Base-by-base conservation (phyloP, 2,797 vertebrate species). In the Sparidentex hasta region DNA sequence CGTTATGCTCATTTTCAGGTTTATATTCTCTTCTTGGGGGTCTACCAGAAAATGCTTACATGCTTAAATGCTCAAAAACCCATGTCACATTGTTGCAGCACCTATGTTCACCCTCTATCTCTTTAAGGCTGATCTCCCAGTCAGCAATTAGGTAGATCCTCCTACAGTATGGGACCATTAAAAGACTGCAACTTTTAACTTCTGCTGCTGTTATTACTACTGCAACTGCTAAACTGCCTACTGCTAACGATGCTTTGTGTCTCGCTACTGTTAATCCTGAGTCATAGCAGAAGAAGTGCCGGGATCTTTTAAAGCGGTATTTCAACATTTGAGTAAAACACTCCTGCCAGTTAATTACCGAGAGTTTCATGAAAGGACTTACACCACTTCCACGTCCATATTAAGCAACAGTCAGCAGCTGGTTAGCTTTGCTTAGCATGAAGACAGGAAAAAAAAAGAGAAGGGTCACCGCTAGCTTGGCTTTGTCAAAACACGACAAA, bases 361-460 rank as follows among this genome's bases (percentile, higher is more conserved):
- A n/a, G 46, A 66, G 12, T n/a, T n/a, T 20, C 5, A 25, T 27
- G 21, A 23, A 11, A 33, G 23, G 6, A 16, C 20, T 20, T 14
- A 21, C 4, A 23, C 12, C 20, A 23, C 18, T 14, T 21, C 41
- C 7, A 65, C 9, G 21, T n/a, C 20, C 11, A 51, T 38, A 51
- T 66, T 4, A 38, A 33, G 7, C 20, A 2, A 21, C 7, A 50
- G 17, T 44, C 11, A 21, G 7, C 20, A 41, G 48, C 20, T 0
- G 8, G 20, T 52, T 66, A 66, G 65, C 50, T 21, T 51, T 51
- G 63, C 38, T 44, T 62, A 46, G 43, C 50, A 25, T 23, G 23
- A 66, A 6, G 13, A 38, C 33, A 18, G 13, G 27, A 27, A 25
- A 46, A n/a, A n/a, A 43, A 25, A 7, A 0, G 59, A 1, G n/a